A percentile compares a stretch with the other conserved stretches of the same genome.
Evolutionary conservation across 1,140 invertebrate genomes (phyloP).

Genomic region (Pogonus chalceus): DNA sequence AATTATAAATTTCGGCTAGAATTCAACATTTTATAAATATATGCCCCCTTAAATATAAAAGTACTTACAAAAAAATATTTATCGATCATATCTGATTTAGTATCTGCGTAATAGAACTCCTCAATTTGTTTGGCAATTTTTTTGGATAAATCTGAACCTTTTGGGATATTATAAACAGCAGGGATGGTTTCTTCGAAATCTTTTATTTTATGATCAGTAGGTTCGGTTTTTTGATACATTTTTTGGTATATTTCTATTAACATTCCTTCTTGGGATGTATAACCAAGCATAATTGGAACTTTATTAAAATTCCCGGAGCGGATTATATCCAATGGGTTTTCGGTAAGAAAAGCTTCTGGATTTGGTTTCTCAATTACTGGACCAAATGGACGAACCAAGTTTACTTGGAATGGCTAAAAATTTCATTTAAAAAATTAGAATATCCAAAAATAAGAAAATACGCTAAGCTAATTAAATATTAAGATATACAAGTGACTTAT

Average conservation of each 20-base stretch:
- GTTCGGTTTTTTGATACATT: slow-evolving; percentile 31
- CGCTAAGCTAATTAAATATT: no score
- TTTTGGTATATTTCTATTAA: slow-evolving; percentile 29
- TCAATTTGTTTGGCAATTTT: slow-evolving; percentile 38
- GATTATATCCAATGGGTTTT: slow-evolving; percentile 38
- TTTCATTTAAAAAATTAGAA: no score
- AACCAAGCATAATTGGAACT: slow-evolving; percentile 45
- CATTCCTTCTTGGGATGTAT: slow-evolving; percentile 30
- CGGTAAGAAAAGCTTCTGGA: slow-evolving; percentile 38
- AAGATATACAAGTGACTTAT: no score
- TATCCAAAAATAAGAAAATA: no score
- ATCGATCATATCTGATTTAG: slow-evolving; percentile 31
- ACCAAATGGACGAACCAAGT: slow-evolving; percentile 35
- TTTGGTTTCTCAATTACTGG: slow-evolving; percentile 40
- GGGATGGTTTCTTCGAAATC: slow-evolving; percentile 39
- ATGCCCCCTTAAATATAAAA: background rate
- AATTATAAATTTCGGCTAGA: no score
- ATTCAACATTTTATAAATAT: no score
- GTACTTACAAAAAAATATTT: slow-evolving; percentile 22
- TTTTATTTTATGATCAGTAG: slow-evolving; percentile 9
- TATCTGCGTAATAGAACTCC: slow-evolving; percentile 40
- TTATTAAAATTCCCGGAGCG: slow-evolving; percentile 29
- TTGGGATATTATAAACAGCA: slow-evolving; percentile 34
- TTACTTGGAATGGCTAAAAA: slow-evolving; percentile 30
- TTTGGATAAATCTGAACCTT: slow-evolving; percentile 33